Percentiles rank a stretch among this genome's conserved stretches.
Conservation (phyloP, 2,888 invertebrate genomes). For the Drosophila macrospina region DNA sequence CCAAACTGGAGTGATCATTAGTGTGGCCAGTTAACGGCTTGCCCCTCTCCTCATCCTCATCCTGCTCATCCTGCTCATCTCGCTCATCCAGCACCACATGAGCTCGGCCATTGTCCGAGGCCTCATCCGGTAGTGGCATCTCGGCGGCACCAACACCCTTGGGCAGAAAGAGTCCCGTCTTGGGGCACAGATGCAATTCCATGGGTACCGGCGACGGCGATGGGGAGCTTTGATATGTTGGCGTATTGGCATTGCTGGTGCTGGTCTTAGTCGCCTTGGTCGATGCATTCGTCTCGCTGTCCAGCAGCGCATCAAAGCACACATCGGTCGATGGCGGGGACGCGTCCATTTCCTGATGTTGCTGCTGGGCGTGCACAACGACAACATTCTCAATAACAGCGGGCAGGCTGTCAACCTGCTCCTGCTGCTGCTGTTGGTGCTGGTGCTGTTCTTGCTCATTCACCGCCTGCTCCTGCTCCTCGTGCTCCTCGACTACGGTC, state of each 20-base stretch:
- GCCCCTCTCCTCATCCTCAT: not conserved
- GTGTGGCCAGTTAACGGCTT: constrained; percentile 21
- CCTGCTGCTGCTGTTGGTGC: constrained; percentile 10
- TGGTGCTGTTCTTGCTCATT: constrained; percentile 28
- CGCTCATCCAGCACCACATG: not conserved
- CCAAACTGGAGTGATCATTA: constrained; percentile 48
- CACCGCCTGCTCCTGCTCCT: constrained; percentile 24
- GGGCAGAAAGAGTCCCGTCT: constrained; percentile 82
- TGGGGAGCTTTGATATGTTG: constrained; percentile 66
- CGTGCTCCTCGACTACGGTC: constrained; percentile 11
- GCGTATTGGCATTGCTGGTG: constrained; percentile 56
- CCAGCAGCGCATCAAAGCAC: constrained; percentile 68
- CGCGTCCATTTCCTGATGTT: constrained; percentile 8
- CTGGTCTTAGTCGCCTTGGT: constrained; percentile 66
- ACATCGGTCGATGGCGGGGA: constrained; percentile 16
- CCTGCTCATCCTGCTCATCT: not conserved
- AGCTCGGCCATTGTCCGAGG: constrained; percentile 10
- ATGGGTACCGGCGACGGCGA: constrained; percentile 56
- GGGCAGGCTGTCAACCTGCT: constrained; percentile 35
- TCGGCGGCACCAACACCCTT: constrained; percentile 35
- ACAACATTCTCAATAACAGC: constrained; percentile 64
- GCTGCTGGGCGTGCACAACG: constrained; percentile 49
- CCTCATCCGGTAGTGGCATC: constrained; percentile 1
- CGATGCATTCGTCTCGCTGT: constrained; percentile 70
- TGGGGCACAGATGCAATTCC: constrained; percentile 82